Conservation (phyloP, 1,140 invertebrate species). For the Hyles vespertilio region DNA sequence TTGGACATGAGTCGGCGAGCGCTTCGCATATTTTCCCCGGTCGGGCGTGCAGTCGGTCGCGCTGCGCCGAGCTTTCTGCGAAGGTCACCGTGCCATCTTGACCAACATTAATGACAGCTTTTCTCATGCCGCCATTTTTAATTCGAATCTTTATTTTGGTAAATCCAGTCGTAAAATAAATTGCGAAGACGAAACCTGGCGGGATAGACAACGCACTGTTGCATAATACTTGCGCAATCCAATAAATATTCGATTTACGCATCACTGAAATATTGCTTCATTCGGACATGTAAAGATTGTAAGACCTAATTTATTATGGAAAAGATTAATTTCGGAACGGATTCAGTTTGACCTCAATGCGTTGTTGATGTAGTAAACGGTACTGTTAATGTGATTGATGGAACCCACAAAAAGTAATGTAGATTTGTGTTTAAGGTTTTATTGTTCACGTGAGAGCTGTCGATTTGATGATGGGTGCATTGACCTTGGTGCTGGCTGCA, state of each 20-base stretch:
- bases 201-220: slow-evolving; percentile 10
- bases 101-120: slow-evolving; percentile 15
- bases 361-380: no score
- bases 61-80: slow-evolving; percentile 29
- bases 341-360: no score
- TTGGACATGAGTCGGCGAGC: slow-evolving; percentile 20
- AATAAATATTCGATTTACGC: slow-evolving; percentile 14
- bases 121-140: slow-evolving; percentile 12
- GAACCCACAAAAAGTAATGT: background rate
- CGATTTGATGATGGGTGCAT: slow-evolving; percentile 11
- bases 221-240: slow-evolving; percentile 14
- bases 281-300: background rate
- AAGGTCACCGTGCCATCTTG: slow-evolving; percentile 35
- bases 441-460: background rate
- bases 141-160: slow-evolving; percentile 14
- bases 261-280: slow-evolving; percentile 4
- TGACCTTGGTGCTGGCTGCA: slow-evolving; percentile 16
- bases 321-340: no score
- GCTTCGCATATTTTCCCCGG: slow-evolving; percentile 35
- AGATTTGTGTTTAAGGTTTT: background rate
- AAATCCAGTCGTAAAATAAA: slow-evolving; percentile 6
- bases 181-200: slow-evolving; percentile 10
- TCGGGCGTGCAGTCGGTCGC: slow-evolving; percentile 20
- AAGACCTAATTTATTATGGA: slow-evolving; percentile 2
- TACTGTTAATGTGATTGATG: no score